A percentile compares a stretch with the other conserved stretches of the same genome.
These are phyloP conservation scores for Florisuga fusca DNA, from an alignment of 2,797 vertebrate species.

Conservation along the genomic window DNA sequence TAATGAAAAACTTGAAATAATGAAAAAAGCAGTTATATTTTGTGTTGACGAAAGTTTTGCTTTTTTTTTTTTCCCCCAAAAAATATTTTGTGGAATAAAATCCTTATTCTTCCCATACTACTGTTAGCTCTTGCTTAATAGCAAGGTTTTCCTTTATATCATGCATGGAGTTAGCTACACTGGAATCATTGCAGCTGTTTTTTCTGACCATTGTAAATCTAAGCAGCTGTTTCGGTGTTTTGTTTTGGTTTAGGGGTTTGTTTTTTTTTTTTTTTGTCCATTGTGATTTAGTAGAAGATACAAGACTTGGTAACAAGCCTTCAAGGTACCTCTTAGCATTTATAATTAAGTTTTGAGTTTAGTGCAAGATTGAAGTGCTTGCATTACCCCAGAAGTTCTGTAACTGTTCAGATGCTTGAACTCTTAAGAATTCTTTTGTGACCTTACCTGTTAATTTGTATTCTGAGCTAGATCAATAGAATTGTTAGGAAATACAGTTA, in stretches of 20 bases:
- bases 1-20: background rate
- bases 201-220: background rate
- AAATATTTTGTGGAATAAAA: background rate
- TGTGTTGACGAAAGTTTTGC: background rate
- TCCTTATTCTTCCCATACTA: background rate
- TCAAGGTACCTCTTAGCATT: background rate
- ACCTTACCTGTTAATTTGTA: background rate
- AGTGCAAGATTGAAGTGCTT: background rate
- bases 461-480: background rate
- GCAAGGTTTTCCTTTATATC: background rate
- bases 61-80: background rate
- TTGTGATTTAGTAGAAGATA: background rate
- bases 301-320: background rate
- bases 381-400: background rate
- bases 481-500: background rate
- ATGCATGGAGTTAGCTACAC: fast-evolving
- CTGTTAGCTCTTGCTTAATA: background rate
- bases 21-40: background rate
- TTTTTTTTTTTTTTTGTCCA: background rate
- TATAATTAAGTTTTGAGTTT: background rate
- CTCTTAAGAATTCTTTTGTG: background rate
- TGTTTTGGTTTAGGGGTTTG: too few species aligned
- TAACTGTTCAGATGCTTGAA: background rate
- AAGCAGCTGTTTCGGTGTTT: background rate
- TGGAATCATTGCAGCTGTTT: background rate